Evolutionary conservation across 2,888 invertebrate species (phyloP).

Genomic region (Allolobophora icterica): DNA sequence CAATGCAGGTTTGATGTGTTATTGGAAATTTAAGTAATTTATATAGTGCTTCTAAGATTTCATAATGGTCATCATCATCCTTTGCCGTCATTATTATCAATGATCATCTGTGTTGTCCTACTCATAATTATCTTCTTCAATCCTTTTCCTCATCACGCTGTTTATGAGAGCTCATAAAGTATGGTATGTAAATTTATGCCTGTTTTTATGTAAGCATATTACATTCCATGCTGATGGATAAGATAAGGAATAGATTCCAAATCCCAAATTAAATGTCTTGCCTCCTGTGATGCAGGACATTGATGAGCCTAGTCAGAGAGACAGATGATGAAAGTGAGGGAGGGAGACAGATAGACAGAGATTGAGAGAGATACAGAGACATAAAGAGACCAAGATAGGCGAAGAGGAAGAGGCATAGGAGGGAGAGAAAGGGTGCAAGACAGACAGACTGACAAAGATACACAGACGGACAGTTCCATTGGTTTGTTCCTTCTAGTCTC

Average conservation of each 20-base stretch:
- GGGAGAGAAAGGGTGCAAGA: neutral
- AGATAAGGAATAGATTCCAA: neutral
- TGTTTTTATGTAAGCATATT: neutral
- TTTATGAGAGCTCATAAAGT: neutral
- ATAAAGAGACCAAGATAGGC: constrained; percentile 5
- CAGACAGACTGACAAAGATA: neutral
- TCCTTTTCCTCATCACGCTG: neutral
- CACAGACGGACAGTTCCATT: neutral
- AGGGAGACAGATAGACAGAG: neutral
- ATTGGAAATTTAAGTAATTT: neutral
- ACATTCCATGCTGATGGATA: neutral
- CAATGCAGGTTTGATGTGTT: neutral
- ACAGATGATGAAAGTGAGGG: neutral
- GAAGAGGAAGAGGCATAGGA: neutral
- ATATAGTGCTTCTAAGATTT: neutral
- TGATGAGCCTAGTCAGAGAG: constrained; percentile 1
- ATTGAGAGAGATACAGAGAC: neutral
- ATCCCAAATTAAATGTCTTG: neutral
- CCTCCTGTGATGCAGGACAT: neutral
- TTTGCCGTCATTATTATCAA: neutral
- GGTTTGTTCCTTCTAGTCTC: neutral
- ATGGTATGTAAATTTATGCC: neutral
- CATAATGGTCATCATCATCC: neutral
- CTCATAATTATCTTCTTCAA: neutral
- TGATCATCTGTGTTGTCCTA: neutral